A percentile compares a stretch with the other conserved stretches of the same genome.
These are phyloP conservation scores for Neodontobutis hainanensis DNA, from an alignment of 2,113 vertebrate genomes.

Conservation along the genomic window DNA sequence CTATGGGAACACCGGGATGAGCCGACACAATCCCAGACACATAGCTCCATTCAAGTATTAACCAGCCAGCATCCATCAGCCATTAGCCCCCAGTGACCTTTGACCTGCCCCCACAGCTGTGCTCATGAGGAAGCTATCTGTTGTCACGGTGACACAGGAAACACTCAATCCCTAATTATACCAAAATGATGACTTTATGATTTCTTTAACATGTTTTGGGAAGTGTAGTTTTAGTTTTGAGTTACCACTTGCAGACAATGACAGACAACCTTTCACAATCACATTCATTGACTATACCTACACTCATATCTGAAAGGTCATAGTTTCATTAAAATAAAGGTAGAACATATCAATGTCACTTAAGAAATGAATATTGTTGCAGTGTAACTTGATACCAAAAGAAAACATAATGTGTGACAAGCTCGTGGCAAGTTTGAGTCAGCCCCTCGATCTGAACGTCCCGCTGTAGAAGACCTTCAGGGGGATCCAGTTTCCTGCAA, in stretches of 20 bases:
- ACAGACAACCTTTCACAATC: too few relatives aligned
- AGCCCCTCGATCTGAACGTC: constrained; percentile 1
- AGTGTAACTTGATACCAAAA: background rate
- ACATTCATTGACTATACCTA: too few relatives aligned
- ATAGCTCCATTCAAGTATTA: constrained; percentile 55
- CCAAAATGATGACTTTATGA: background rate
- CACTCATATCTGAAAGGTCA: too few relatives aligned
- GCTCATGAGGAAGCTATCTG: constrained; percentile 39
- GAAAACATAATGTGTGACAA: background rate
- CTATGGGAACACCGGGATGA: constrained; percentile 37
- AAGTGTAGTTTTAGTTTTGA: too few relatives aligned
- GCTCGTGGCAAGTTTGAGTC: background rate
- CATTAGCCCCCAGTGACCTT: constrained; percentile 33
- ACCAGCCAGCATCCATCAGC: constrained; percentile 36
- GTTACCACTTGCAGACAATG: too few relatives aligned
- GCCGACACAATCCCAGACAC: constrained; percentile 38
- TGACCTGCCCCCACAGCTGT: constrained; percentile 39
- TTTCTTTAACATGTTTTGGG: background rate
- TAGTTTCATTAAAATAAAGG: too few relatives aligned
- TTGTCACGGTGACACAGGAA: constrained; percentile 43
- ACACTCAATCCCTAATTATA: constrained; percentile 14
- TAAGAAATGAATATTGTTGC: too few relatives aligned
- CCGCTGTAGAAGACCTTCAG: background rate
- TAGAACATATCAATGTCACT: too few relatives aligned
- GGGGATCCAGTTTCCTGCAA: constrained; percentile 27